Evolutionary conservation across 2,888 invertebrate genomes (phyloP), one percentile per base, ranked within the genome.

Genomic region (Corbicula japonica): DNA sequence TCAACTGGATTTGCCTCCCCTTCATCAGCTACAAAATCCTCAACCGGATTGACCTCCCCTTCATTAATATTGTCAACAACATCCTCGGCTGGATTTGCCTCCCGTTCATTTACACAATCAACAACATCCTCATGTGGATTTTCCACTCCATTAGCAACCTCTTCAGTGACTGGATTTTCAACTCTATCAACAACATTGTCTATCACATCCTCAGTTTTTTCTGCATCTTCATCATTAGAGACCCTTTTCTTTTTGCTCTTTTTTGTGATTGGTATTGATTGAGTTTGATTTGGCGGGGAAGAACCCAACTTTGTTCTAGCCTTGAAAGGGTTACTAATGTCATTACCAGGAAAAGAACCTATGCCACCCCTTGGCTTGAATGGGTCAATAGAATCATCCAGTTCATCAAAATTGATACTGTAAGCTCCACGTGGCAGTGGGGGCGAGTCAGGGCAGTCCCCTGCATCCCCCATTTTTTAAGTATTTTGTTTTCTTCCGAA

Each of bases 381-480:
- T 5, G 92, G 92, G 70, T 92, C 90, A 5, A 84, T 72, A 2
- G 84, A 71, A 70, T 84, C 86, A 85, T 93, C 92, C 50, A 92
- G 69, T n/a, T 89, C 88, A 75, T 92, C 92, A 90, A 92, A 92
- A 75, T 92, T 90, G 56, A 92, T 85, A 63, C 89, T 89, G 85
- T 92, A 92, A 8, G 89, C 30, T 2, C 91, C 92, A 66, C 80
- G 86, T 6, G 90, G 83, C n/a, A 90, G 72, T 97, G 97, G 87
- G n/a, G 86, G 86, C 8, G 87, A 76, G 1, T 2, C 54, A 26
- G 75, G 52, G 21, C 70, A 38, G 6, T 75, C 76, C 41, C 69
- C 82, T n/a, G 35, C 61, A 61, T 74, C 81, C 58, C 60, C 71
- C 76, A 77, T 77, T 18, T 23, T 61, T 52, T n/a, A n/a, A n/a